Conservation (phyloP, 1,140 invertebrate genomes). For the Brachionus plicatilis region DNA sequence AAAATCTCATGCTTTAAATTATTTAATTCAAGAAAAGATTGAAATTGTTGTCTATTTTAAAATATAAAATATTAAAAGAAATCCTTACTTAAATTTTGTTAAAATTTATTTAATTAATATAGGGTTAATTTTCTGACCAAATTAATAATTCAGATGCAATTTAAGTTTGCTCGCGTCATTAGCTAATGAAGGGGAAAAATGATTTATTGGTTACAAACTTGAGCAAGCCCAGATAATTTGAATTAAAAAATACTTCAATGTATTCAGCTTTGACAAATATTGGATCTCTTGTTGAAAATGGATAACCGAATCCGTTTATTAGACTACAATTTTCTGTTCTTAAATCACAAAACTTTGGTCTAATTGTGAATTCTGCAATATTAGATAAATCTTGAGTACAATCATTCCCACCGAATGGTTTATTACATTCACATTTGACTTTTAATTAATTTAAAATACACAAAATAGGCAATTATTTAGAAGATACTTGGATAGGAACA, state of each 20-base stretch:
- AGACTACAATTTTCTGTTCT: conserved; percentile 10
- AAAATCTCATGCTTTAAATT: too few species aligned
- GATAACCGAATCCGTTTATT: conserved; percentile 10
- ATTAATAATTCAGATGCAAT: too few species aligned
- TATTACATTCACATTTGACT: neutral
- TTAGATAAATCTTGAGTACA: neutral
- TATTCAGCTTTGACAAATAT: neutral
- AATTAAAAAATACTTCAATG: neutral
- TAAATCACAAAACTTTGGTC: conserved; percentile 6
- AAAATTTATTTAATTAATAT: too few species aligned
- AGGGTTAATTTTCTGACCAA: too few species aligned
- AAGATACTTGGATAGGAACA: neutral
- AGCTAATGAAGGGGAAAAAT: too few species aligned
- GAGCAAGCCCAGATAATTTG: too few species aligned
- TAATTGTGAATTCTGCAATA: neutral
- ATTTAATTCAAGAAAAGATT: too few species aligned
- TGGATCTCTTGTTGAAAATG: conserved; percentile 19
- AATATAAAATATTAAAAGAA: too few species aligned
- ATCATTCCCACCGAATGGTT: conserved; percentile 8
- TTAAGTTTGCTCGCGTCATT: too few species aligned
- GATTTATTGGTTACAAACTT: too few species aligned
- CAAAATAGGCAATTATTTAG: neutral
- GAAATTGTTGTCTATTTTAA: too few species aligned
- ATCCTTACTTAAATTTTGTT: too few species aligned
- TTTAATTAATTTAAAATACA: neutral